Base-by-base conservation (phyloP, 2,797 vertebrate species). In the Enteromius fasciolatus region DNA sequence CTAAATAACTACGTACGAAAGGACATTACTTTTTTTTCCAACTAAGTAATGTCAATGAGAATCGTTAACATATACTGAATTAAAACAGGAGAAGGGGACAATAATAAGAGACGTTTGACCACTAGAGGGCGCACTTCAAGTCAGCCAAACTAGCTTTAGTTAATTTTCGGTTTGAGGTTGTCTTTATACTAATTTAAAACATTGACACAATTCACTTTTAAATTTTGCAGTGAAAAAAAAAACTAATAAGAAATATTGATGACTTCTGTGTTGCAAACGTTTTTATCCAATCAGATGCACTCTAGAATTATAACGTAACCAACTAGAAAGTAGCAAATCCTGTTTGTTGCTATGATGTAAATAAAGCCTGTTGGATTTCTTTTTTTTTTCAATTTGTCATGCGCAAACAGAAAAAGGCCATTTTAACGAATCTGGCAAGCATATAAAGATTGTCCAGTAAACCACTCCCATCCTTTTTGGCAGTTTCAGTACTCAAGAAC, bases 401-500 rank as follows among this genome's bases (percentile, higher is more conserved):
- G 3, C 52, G 1, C 18, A n/a, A 73, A 52, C 5, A n/a, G 25
- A 50, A 50, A 48, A 70, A 48, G 25, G 2, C 8, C 1, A 63
- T 28, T 63, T 63, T 63, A 28, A 28, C 25, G 28, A 63, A 52
- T 18, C 10, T 12, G 28, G 17, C 2, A 0, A 20, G 10, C 31
- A 50, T 50, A 73, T 4, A 52, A 33, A 52, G 11, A 54, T 36
- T 2, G 31, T 67, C 36, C 50, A 5, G 36, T 80, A 18, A 67
- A 79, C 36, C 77, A n/a, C 66, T 79, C 48, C 64, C 23, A 28
- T 70, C 8, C 0, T 7, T 70, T 70, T 59, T 80, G 66, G 39
- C 78, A 69, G 48, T 25, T 5, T 17, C 14, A 41, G 8, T 59
- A 17, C 73, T 59, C 14, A 17, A 76, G 8, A 59, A 59, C 33